A percentile compares a stretch with the other conserved stretches of the same genome.
These are phyloP conservation scores for Pammene aurita DNA, from an alignment of 2,888 invertebrate species.

Conservation along the genomic window DNA sequence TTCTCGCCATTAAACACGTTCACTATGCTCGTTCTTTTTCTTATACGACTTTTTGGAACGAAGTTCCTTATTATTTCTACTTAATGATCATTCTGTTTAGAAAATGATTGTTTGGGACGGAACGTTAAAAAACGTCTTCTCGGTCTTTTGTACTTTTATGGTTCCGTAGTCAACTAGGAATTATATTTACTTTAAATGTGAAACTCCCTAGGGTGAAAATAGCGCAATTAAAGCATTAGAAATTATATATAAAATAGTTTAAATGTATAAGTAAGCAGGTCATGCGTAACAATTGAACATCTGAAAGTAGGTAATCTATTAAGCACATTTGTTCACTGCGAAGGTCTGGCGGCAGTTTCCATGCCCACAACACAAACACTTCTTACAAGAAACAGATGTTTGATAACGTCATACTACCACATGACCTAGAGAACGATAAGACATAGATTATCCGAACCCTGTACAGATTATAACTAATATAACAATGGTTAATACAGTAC, in stretches of 20 bases:
- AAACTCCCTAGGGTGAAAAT: too few species aligned
- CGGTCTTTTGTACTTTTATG: too few species aligned
- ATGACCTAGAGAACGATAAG: constrained; percentile 17
- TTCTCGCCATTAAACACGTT: too few species aligned
- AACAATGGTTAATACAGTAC: constrained; percentile 2
- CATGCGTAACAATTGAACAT: not conserved
- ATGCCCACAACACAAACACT: not conserved
- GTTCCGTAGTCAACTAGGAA: too few species aligned
- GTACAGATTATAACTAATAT: constrained; percentile 11
- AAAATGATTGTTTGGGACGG: too few species aligned
- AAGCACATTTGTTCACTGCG: not conserved
- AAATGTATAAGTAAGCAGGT: not conserved
- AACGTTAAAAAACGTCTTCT: too few species aligned
- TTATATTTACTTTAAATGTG: too few species aligned
- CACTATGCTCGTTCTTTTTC: too few species aligned
- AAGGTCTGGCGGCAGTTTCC: constrained; percentile 12
- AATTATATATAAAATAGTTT: not conserved
- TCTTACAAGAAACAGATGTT: constrained; percentile 29
- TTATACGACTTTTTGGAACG: too few species aligned
- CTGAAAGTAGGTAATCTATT: constrained; percentile 1
- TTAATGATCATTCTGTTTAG: too few species aligned
- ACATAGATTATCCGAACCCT: constrained; percentile 19
- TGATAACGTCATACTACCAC: constrained; percentile 23
- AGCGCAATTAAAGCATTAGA: too few species aligned
- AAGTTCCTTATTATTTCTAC: too few species aligned